Base-by-base conservation (phyloP, 2,888 invertebrate genomes). In the Dichetophora obliterata region DNA sequence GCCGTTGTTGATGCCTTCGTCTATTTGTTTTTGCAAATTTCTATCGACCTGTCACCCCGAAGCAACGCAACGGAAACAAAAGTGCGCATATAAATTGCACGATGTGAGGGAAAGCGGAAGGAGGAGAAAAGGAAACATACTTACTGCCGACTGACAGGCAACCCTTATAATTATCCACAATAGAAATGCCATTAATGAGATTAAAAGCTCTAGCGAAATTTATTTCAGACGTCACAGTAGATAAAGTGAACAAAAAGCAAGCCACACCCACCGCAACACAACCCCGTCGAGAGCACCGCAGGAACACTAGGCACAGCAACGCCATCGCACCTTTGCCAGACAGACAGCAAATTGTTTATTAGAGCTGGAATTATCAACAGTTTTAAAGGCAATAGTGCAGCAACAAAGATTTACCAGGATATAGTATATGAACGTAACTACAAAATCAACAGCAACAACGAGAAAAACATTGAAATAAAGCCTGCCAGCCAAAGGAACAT, bases 101-200 rank as follows among this genome's bases (percentile, higher is more conserved):
- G 22, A 57, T 8, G 19, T n/a, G 34, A 9, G 31, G 19, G 31
- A 9, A 37, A 4, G 16, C 2, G 2, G 8, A 22, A 37, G 9
- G 9, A 9, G 66, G 9, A 31, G 9, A 34, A 63, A 27, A 27
- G 66, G 19, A 50, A 71, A 9, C 5, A 5, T 19, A 48, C 8
- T 43, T n/a, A 24, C 57, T 34, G 57, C n/a, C 59, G 24, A 59
- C 24, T 31, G 57, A 54, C 24, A 22, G 50, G 19, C 52, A 65
- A 34, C 63, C 83, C 83, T 80, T 82, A 83, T 82, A 85, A 85
- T 85, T 85, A 86, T 86, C 81, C 84, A 82, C 84, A 86, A 86
- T 83, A 83, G 84, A 84, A 85, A 86, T 82, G 83, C 84, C 83
- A 85, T 88, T 87, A 86, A 87, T 83, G 88, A 83, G 77, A 86